Conservation (phyloP, 2,797 vertebrate species). For the Microctenopoma steveboyesi region DNA sequence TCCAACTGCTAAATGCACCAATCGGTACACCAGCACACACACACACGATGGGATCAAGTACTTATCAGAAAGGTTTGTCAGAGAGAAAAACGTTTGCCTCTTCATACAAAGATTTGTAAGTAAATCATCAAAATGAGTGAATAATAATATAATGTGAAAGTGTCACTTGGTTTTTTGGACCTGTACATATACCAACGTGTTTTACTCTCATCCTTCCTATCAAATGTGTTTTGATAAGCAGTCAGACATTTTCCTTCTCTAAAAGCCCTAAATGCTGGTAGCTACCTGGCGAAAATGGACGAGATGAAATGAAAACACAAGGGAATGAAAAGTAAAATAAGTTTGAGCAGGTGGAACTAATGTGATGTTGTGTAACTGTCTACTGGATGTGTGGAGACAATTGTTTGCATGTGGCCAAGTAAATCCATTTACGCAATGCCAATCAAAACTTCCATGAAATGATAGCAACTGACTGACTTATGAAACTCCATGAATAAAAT, state of each 20-base stretch:
- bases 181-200: too few species aligned
- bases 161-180: background rate
- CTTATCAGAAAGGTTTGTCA: background rate
- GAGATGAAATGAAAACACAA: background rate
- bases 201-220: background rate
- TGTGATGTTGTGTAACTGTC: background rate
- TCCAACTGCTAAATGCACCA: conserved; percentile 1
- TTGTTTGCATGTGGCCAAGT: too few species aligned
- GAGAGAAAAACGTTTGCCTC: background rate
- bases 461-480: background rate
- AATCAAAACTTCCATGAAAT: too few species aligned
- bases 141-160: too few species aligned
- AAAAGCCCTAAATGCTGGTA: too few species aligned
- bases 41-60: background rate
- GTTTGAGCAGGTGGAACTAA: background rate
- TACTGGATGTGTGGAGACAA: too few species aligned
- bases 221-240: background rate
- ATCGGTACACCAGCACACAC: background rate
- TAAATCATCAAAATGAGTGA: too few species aligned
- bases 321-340: background rate
- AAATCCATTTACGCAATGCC: too few species aligned
- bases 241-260: background rate
- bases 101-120: background rate
- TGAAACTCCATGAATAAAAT: background rate
- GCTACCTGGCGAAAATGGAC: background rate